These are phyloP conservation scores for Psettodes erumei DNA, from an alignment of 2,113 vertebrate species.

Conservation along the genomic window DNA sequence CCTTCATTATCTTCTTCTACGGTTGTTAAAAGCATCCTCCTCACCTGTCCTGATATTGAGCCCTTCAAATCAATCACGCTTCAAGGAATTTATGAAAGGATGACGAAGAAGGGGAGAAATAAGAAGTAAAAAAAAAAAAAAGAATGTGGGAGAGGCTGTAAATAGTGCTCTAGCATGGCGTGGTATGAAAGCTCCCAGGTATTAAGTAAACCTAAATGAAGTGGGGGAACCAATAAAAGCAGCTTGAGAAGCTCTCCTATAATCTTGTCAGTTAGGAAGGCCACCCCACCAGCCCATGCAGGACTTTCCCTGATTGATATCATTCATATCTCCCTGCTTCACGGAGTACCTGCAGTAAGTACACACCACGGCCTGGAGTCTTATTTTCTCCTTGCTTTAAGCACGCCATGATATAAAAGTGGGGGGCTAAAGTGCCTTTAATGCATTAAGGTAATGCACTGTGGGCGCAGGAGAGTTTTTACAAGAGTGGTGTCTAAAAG, in stretches of 20 bases:
- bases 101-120: constrained; percentile 33
- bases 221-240: constrained; percentile 75
- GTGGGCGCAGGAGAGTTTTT: constrained; percentile 60
- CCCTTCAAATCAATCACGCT: constrained; percentile 59
- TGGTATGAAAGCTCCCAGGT: constrained; percentile 67
- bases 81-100: constrained; percentile 60
- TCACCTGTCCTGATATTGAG: constrained; percentile 18
- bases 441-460: constrained; percentile 78
- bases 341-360: constrained; percentile 53
- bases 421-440: constrained; percentile 71
- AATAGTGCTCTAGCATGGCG: constrained; percentile 64
- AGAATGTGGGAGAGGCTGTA: constrained; percentile 59
- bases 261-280: constrained; percentile 79
- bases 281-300: constrained; percentile 60
- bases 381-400: constrained; percentile 69
- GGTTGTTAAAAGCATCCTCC: constrained; percentile 47
- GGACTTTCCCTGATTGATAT: constrained; percentile 76
- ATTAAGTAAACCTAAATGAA: constrained; percentile 80
- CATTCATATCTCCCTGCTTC: constrained; percentile 67
- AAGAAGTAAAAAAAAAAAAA: constrained; percentile 34
- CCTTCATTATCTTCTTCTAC: constrained; percentile 43
- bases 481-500: constrained; percentile 70
- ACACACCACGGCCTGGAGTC: constrained; percentile 51
- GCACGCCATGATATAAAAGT: constrained; percentile 66
- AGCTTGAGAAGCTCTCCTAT: constrained; percentile 70